Base-by-base conservation (phyloP, 2,888 invertebrate genomes). In the Cheilosia vulpina region DNA sequence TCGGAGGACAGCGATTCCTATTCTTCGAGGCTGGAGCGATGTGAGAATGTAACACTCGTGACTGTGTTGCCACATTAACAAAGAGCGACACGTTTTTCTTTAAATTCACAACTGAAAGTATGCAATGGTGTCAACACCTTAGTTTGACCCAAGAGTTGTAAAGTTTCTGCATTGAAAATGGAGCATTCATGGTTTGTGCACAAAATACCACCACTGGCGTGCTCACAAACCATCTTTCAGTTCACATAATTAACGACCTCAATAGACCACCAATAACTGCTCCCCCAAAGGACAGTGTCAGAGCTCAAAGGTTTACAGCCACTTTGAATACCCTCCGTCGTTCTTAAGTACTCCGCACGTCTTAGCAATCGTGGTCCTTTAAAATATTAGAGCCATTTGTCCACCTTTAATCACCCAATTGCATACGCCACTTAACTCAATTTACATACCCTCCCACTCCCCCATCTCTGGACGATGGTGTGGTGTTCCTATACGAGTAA, bases 321-420 rank as follows among this genome's bases (percentile, higher is more conserved):
- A 65, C 34, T 47, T 31, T 19, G 7, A 47, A 34, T 50, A 52
- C 4, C 19, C 24, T 41, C 6, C 24, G 13, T 41, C 24, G 11
- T 41, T 27, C 41, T 24, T 52, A 17, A 41, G 41, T 52, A 43
- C 41, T 41, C n/a, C 17, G 17, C 17, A 27, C 17, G 27, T 45
- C 43, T 41, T 47, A 31, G 34, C 47, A 72, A 63, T 53, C 55
- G 52, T 66, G 34, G 38, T 53, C 57, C 75, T 73, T 62, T 84
- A 71, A 84, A 76, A 75, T 84, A 84, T 80, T 72, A 69, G 43
- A 72, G 45, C 72, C 81, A 85, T 85, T 85, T 85, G 81, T 85
- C 80, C 76, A 76, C 85, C 76, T 85, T 81, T 85, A 77, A 85
- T 85, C 80, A 85, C 76, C 85, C 80, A 81, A 85, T 85, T 85